Conservation (phyloP, 92 coral and sea anemone species). For the Porites lobata region DNA sequence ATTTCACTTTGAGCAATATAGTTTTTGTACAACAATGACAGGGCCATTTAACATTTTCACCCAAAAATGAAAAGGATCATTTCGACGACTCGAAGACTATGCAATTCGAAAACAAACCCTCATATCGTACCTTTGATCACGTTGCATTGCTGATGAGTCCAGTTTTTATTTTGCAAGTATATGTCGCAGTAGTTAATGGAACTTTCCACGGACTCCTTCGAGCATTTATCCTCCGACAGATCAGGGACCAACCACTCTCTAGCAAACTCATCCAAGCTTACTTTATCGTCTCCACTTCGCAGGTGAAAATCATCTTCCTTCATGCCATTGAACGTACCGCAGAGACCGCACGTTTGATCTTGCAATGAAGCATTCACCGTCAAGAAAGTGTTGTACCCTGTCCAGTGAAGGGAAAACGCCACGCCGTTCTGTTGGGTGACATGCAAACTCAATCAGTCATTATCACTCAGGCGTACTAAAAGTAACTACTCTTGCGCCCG, state of each 20-base stretch:
- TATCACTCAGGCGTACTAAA: not conserved
- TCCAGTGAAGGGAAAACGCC: constrained; percentile 87
- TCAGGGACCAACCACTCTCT: constrained; percentile 82
- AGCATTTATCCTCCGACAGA: constrained; percentile 63
- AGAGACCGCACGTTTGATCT: constrained; percentile 93
- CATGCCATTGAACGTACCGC: constrained; percentile 92
- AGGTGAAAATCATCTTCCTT: constrained; percentile 90
- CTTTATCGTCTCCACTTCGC: constrained; percentile 86
- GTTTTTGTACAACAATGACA: not conserved
- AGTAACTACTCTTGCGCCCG: too few relatives aligned
- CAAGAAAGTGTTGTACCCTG: constrained; percentile 78
- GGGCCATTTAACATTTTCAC: too few relatives aligned
- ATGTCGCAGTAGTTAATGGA: constrained; percentile 71
- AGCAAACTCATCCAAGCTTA: constrained; percentile 82
- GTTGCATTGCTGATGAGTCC: constrained; percentile 66
- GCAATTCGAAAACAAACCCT: not conserved
- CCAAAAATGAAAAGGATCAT: too few relatives aligned
- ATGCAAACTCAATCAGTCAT: not conserved
- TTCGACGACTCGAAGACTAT: too few relatives aligned
- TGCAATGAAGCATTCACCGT: constrained; percentile 80
- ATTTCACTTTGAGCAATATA: too few relatives aligned
- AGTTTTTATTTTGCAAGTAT: constrained; percentile 59
- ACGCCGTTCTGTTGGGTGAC: constrained; percentile 26
- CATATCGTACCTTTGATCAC: constrained; percentile 51
- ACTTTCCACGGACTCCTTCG: constrained; percentile 60